A percentile compares a stretch with the other conserved stretches of the same genome.
phyloP scores from a whole-genome alignment of 2,888 invertebrate species.

The Itoplectis maculator region DNA sequence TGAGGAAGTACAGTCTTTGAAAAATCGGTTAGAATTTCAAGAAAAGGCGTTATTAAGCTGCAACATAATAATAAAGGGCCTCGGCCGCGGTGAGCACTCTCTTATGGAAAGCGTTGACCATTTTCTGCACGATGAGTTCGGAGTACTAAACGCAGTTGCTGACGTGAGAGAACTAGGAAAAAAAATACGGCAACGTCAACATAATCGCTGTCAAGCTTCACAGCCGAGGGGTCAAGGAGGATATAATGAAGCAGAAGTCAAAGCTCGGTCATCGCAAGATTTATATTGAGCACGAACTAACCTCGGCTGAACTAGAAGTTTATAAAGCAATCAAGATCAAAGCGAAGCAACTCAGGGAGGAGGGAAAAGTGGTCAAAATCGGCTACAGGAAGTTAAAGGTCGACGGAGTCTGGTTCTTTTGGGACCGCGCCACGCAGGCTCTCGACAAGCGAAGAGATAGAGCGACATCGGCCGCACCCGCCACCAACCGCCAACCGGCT shows the following conservation, averaged over 20 bases:
- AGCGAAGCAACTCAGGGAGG: conserved; percentile 4
- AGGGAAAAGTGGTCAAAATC: conserved; percentile 7
- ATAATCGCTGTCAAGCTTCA: conserved; percentile 9
- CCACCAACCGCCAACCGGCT: not conserved
- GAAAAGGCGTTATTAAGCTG: not conserved
- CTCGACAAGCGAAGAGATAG: not conserved
- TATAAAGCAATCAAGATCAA: conserved; percentile 13
- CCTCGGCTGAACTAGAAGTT: conserved; percentile 4
- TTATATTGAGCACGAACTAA: conserved; percentile 39
- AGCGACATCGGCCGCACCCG: not conserved
- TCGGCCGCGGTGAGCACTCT: not conserved
- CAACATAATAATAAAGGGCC: conserved; percentile 3
- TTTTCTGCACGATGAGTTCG: conserved; percentile 2
- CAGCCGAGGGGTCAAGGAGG: conserved; percentile 8
- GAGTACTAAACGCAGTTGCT: not conserved
- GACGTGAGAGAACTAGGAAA: conserved; percentile 5
- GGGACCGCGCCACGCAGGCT: not conserved
- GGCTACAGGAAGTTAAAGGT: conserved; percentile 29
- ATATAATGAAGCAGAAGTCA: conserved; percentile 24
- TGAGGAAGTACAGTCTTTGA: conserved; percentile 3
- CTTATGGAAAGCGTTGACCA: not conserved
- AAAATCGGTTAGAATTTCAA: conserved; percentile 10
- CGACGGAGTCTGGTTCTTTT: conserved; percentile 4
- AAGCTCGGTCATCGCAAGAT: conserved; percentile 28
- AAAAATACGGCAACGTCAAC: conserved; percentile 1